These are phyloP conservation scores for Rhabditophanes sp. DNA, from an alignment of 2,888 invertebrate species.

Conservation along the genomic window DNA sequence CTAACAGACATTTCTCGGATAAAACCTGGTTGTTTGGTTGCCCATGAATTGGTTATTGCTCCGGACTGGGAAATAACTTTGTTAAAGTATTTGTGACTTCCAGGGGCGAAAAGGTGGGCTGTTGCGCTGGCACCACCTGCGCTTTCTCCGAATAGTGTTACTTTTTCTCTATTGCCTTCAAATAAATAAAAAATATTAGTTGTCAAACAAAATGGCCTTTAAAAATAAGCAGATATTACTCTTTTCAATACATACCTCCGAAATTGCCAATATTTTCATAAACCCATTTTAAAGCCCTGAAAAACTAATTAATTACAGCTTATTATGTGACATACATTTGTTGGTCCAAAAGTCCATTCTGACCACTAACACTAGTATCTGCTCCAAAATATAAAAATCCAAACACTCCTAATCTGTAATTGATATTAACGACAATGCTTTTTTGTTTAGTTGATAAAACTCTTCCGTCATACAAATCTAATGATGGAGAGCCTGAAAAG, in stretches of 20 bases:
- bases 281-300: constrained; percentile 57
- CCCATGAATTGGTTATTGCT: constrained; percentile 79
- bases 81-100: constrained; percentile 57
- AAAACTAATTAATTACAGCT: neutral
- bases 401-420: constrained; percentile 66
- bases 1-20: constrained; percentile 25
- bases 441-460: constrained; percentile 44
- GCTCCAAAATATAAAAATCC: constrained; percentile 75
- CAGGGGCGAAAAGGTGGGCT: constrained; percentile 62
- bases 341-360: constrained; percentile 83
- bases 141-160: constrained; percentile 62
- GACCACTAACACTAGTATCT: constrained; percentile 64
- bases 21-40: constrained; percentile 63
- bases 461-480: constrained; percentile 48
- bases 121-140: constrained; percentile 66
- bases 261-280: constrained; percentile 75
- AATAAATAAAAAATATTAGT: neutral
- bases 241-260: too few species aligned
- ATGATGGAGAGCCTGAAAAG: constrained; percentile 45
- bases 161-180: constrained; percentile 7
- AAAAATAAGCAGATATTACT: too few species aligned
- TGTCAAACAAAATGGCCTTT: too few species aligned
- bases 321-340: constrained; percentile 53
- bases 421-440: constrained; percentile 41
- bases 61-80: constrained; percentile 58